Conservation (phyloP, 1,140 invertebrate genomes). For the Bursaphelenchus mucronatus region DNA sequence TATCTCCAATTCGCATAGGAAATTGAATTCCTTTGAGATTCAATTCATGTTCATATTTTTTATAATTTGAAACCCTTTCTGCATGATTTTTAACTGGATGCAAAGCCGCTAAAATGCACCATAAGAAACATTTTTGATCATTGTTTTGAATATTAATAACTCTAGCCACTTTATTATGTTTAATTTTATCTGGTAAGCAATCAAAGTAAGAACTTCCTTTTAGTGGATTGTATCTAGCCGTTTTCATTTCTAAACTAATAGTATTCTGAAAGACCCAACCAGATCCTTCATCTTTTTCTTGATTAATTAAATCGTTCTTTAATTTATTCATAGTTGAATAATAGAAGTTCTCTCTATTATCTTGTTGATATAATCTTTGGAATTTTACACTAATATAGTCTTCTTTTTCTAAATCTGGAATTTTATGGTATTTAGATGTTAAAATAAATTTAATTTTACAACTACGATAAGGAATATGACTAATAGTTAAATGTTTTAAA, state of each 20-base stretch:
- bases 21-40: background rate
- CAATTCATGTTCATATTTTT: background rate
- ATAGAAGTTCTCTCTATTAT: constrained; percentile 5
- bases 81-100: constrained; percentile 1
- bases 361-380: background rate
- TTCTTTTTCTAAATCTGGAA: background rate
- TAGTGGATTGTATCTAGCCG: background rate
- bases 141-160: background rate
- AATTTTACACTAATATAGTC: background rate
- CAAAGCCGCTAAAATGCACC: background rate
- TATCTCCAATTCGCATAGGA: background rate
- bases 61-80: constrained; percentile 5
- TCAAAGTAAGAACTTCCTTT: background rate
- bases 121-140: background rate
- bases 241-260: background rate
- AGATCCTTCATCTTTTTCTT: no score
- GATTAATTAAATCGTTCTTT: no score
- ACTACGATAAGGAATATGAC: background rate
- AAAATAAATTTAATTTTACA: background rate
- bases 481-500: background rate
- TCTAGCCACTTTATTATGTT: background rate
- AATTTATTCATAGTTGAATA: background rate
- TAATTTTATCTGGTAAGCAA: background rate
- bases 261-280: background rate
- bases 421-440: background rate